Percentiles rank a stretch among this genome's conserved stretches.
Evolutionary conservation across 2,797 vertebrate genomes (phyloP).

Genomic region (Danionella dracula): DNA sequence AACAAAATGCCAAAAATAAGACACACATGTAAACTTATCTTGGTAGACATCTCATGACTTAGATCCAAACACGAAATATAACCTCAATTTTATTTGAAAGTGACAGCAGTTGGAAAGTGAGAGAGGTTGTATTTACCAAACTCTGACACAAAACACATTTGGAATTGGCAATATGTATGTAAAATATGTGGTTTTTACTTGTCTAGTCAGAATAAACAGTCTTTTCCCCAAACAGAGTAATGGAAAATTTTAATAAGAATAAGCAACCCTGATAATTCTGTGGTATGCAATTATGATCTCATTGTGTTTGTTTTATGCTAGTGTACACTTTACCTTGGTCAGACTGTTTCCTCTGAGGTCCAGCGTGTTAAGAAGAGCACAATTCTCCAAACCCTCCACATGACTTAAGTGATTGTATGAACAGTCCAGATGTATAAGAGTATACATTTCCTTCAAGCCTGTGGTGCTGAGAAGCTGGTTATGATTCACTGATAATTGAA

Average conservation of each 20-base stretch:
- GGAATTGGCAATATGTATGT: constrained; percentile 5
- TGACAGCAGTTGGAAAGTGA: constrained; percentile 14
- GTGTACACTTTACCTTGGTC: constrained; percentile 72
- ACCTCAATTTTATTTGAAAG: constrained; percentile 35
- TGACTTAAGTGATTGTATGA: constrained; percentile 84
- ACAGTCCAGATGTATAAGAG: constrained; percentile 81
- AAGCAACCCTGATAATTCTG: neutral
- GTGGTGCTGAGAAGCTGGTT: constrained; percentile 87
- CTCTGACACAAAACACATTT: neutral
- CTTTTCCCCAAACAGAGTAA: neutral
- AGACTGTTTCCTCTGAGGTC: constrained; percentile 86
- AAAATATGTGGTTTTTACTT: neutral
- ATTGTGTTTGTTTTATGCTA: neutral
- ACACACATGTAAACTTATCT: constrained; percentile 17
- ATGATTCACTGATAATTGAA: constrained; percentile 79
- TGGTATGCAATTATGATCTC: neutral
- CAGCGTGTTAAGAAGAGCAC: constrained; percentile 79
- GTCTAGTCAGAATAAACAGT: neutral
- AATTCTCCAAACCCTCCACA: constrained; percentile 80
- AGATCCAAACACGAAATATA: constrained; percentile 10
- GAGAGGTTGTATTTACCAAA: neutral
- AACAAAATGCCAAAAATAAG: constrained; percentile 28
- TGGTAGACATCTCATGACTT: too few relatives aligned
- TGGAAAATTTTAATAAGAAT: neutral
- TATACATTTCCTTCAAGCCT: constrained; percentile 74